These are phyloP conservation scores for Tenrec ecaudatus DNA, from an alignment of 2,113 vertebrate species.

Conservation along the genomic window DNA sequence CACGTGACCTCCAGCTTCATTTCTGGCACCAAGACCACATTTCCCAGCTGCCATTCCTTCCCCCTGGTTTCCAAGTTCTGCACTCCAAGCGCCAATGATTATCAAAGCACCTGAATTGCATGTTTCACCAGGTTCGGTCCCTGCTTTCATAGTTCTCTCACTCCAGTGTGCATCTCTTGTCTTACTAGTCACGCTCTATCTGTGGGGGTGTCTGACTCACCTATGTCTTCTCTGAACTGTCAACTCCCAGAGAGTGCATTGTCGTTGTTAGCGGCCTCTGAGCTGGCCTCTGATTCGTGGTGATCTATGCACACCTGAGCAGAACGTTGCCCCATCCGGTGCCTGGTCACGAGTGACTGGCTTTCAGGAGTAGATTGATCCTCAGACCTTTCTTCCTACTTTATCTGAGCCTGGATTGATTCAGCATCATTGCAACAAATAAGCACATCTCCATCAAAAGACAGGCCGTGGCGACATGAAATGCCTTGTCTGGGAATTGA, in stretches of 20 bases:
- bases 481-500: background rate
- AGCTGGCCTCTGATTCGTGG: background rate
- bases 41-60: too few relatives aligned
- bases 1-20: too few relatives aligned
- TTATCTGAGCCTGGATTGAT: background rate
- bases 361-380: background rate
- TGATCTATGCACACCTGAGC: background rate
- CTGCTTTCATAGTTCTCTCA: background rate
- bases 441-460: background rate
- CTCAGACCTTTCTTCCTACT: background rate
- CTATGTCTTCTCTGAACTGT: background rate
- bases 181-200: fast-evolving
- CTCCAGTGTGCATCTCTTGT: background rate
- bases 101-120: too few relatives aligned
- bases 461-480: background rate
- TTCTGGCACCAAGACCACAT: too few relatives aligned
- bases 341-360: background rate
- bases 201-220: background rate
- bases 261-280: background rate
- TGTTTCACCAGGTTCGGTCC: background rate
- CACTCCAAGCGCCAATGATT: too few relatives aligned
- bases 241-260: conserved; percentile 8
- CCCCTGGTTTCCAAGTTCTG: too few relatives aligned
- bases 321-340: background rate
- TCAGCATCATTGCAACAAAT: background rate